These are phyloP conservation scores for Alectoris magna DNA, from an alignment of 2,797 vertebrate genomes.

Conservation along the genomic window DNA sequence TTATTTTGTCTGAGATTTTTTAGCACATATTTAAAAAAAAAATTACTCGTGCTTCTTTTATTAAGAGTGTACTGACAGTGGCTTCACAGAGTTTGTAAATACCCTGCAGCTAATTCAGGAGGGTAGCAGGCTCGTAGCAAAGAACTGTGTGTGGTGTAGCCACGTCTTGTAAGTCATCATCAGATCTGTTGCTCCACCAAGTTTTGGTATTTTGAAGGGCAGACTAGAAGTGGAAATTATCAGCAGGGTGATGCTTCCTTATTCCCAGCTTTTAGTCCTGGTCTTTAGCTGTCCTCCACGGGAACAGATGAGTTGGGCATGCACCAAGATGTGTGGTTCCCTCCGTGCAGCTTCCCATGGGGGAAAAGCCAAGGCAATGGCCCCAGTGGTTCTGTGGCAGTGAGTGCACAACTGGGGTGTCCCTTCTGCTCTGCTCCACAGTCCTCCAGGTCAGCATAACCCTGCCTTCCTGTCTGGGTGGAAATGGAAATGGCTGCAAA, in stretches of 20 bases:
- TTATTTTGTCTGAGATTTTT: background rate
- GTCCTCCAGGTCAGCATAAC: background rate
- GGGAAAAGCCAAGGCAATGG: background rate
- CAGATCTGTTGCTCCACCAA: background rate
- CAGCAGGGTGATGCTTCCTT: background rate
- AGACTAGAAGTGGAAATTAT: background rate
- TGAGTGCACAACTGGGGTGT: accelerated
- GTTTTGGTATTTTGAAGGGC: background rate
- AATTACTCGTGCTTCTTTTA: background rate
- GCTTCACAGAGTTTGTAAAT: background rate
- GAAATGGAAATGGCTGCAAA: background rate
- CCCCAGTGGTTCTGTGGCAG: accelerated
- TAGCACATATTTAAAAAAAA: background rate
- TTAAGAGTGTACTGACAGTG: background rate
- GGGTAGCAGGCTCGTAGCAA: background rate
- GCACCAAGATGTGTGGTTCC: background rate
- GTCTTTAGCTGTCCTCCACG: background rate
- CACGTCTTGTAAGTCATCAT: background rate
- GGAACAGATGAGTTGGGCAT: background rate
- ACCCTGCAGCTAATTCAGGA: background rate
- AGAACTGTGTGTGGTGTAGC: background rate
- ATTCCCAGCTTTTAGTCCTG: background rate
- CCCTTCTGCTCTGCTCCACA: background rate
- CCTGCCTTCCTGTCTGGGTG: background rate
- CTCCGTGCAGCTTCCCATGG: background rate